Evolutionary conservation across 2,888 invertebrate genomes (phyloP).

Genomic region (Stegana nigrithorax): DNA sequence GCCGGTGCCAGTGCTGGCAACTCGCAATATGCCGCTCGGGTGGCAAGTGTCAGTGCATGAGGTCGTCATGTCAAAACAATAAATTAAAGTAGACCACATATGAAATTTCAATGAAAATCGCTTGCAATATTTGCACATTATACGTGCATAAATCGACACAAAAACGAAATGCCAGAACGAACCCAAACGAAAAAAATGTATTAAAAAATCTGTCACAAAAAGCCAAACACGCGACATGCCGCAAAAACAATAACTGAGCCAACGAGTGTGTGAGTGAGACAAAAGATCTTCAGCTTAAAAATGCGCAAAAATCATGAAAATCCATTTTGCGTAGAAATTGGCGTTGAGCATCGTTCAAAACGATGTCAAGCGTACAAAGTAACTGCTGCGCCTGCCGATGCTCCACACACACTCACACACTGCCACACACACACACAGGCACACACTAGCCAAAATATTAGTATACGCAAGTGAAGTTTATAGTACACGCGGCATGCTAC

Average conservation of each 20-base stretch:
- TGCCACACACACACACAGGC: too few species aligned
- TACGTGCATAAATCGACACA: too few species aligned
- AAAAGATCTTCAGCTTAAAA: not conserved
- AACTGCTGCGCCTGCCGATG: too few species aligned
- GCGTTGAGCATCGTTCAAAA: too few species aligned
- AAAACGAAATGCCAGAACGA: not conserved
- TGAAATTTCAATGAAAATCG: constrained; percentile 15
- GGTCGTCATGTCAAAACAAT: constrained; percentile 18
- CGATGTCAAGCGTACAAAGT: too few species aligned
- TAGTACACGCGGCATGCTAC: too few species aligned
- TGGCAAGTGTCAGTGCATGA: not conserved
- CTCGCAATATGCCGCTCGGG: not conserved
- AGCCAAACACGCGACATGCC: not conserved
- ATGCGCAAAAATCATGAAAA: not conserved
- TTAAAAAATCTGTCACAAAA: constrained; percentile 5
- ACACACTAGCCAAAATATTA: too few species aligned
- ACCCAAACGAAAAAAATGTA: not conserved
- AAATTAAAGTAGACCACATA: constrained; percentile 20
- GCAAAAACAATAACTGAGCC: not conserved
- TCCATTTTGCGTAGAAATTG: not conserved
- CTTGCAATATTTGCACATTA: constrained; percentile 15
- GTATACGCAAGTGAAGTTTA: too few species aligned
- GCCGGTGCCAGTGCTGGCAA: not conserved
- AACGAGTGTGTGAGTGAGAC: too few species aligned
- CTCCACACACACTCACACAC: too few species aligned